Percentiles rank a stretch among this genome's conserved stretches.
Conservation (phyloP, 2,113 vertebrate genomes). For the cattle (Bos taurus) region DNA sequence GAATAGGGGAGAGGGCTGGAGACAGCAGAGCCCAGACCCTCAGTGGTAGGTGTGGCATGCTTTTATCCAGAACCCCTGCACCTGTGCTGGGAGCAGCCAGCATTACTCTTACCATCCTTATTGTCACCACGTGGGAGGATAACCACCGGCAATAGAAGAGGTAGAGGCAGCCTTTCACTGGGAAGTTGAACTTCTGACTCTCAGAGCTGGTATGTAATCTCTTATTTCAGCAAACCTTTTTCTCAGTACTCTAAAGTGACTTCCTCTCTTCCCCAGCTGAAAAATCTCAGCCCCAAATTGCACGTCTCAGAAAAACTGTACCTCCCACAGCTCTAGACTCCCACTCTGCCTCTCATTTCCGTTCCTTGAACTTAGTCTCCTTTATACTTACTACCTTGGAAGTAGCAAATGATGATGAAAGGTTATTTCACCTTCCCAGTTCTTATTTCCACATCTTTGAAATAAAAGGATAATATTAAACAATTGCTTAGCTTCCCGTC, state of each 20-base stretch:
- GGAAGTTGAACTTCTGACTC: neutral
- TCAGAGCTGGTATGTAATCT: neutral
- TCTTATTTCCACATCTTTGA: neutral
- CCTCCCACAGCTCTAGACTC: neutral
- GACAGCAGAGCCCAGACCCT: neutral
- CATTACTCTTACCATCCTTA: neutral
- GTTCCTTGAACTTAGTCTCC: neutral
- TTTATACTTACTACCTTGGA: neutral
- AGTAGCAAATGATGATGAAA: neutral
- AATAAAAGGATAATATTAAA: neutral
- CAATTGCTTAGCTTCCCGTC: neutral
- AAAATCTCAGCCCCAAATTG: neutral
- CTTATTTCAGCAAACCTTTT: neutral
- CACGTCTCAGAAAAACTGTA: neutral
- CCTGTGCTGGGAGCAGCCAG: neutral
- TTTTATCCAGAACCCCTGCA: neutral
- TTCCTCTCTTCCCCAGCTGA: neutral
- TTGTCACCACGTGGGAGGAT: neutral
- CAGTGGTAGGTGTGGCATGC: fast-evolving
- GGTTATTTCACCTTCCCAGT: neutral
- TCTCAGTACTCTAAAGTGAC: neutral
- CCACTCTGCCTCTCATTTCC: neutral
- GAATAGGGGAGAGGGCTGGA: neutral
- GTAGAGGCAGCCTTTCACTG: neutral
- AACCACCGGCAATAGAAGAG: neutral